Evolutionary conservation across 2,797 vertebrate genomes (phyloP).

Genomic region (Notamacropus eugenii): DNA sequence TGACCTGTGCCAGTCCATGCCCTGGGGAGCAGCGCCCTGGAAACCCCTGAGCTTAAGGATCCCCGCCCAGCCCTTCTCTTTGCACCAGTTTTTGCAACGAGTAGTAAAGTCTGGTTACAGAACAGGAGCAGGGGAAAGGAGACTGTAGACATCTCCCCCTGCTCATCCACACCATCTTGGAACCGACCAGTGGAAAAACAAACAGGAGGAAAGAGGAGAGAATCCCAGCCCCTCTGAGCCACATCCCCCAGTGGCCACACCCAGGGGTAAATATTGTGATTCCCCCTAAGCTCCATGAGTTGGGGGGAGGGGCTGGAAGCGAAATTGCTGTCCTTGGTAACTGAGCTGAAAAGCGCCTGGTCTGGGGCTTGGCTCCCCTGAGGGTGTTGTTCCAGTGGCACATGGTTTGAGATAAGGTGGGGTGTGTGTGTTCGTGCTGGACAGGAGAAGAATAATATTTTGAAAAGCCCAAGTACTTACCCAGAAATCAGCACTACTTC

Average conservation of each 20-base stretch:
- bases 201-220: constrained; percentile 51
- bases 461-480: constrained; percentile 12
- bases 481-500: constrained; percentile 1
- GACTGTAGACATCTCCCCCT: not conserved
- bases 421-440: not conserved
- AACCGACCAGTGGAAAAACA: constrained; percentile 67
- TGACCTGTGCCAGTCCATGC: not conserved
- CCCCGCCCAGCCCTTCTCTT: not conserved
- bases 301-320: not conserved
- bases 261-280: constrained; percentile 40
- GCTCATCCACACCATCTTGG: not conserved
- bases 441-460: constrained; percentile 55
- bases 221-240: not conserved
- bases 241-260: not conserved
- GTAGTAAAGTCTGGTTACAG: not conserved
- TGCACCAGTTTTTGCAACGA: not conserved
- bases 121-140: not conserved
- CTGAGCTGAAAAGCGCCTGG: constrained; percentile 14
- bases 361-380: not conserved
- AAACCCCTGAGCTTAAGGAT: not conserved
- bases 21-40: not conserved
- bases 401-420: constrained; percentile 35
- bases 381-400: not conserved
- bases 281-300: not conserved
- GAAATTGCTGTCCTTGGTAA: constrained; percentile 45